Conservation (phyloP, 2,888 invertebrate genomes). For the Eulithis prunata region DNA sequence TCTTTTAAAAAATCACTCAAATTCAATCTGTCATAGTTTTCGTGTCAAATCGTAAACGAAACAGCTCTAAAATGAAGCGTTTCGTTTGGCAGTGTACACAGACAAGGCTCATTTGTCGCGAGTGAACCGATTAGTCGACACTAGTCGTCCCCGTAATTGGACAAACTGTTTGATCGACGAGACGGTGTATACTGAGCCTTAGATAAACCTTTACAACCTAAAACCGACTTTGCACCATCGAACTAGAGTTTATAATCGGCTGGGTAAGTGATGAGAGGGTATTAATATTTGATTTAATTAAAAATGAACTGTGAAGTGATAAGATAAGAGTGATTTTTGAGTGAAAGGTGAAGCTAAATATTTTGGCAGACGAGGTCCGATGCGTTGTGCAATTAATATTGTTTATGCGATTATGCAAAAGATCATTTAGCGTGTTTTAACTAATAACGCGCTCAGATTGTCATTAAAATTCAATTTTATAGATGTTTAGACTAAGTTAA, state of each 20-base stretch:
- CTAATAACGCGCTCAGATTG: slow-evolving; percentile 4
- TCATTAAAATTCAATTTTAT: neutral
- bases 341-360: slow-evolving; percentile 14
- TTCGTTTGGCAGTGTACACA: slow-evolving; percentile 14
- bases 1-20: too few species aligned
- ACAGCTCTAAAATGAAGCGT: slow-evolving; percentile 10
- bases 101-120: slow-evolving; percentile 33
- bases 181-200: slow-evolving; percentile 31
- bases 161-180: slow-evolving; percentile 33
- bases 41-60: slow-evolving; percentile 2
- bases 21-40: neutral
- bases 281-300: neutral
- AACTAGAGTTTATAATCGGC: neutral
- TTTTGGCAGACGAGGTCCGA: slow-evolving; percentile 17
- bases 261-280: neutral
- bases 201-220: slow-evolving; percentile 4
- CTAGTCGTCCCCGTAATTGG: slow-evolving; percentile 29
- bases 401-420: slow-evolving; percentile 19
- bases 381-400: slow-evolving; percentile 27
- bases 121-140: slow-evolving; percentile 33
- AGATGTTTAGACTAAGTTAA: too few species aligned
- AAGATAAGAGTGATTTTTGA: slow-evolving; percentile 7
- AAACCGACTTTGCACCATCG: slow-evolving; percentile 2
- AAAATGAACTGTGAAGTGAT: slow-evolving; percentile 11
- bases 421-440: slow-evolving; percentile 10